A percentile compares a stretch with the other conserved stretches of the same genome.
These are phyloP conservation scores for Muscicapa adusta DNA, from an alignment of 2,113 vertebrate genomes.

Conservation along the genomic window DNA sequence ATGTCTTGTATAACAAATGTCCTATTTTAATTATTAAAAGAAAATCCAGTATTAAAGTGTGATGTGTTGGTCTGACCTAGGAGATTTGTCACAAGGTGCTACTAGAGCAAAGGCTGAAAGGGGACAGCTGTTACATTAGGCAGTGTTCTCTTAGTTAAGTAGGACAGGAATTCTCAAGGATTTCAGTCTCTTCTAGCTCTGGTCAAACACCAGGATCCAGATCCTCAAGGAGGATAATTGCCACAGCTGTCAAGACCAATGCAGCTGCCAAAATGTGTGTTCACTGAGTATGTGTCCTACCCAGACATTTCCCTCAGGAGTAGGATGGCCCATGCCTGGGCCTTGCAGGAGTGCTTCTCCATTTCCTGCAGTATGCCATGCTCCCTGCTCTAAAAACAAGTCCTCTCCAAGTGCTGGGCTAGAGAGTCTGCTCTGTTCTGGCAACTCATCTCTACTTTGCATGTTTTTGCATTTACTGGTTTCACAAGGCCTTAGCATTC, in stretches of 20 bases:
- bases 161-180: neutral
- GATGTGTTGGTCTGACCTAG: neutral
- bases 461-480: constrained; percentile 48
- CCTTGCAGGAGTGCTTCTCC: neutral
- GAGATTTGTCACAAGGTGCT: neutral
- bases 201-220: neutral
- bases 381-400: neutral
- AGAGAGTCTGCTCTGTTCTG: neutral
- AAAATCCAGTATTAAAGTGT: neutral
- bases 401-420: neutral
- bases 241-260: neutral
- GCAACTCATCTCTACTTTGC: neutral
- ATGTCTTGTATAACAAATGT: neutral
- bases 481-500: neutral
- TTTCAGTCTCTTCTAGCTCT: neutral
- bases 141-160: neutral
- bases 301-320: neutral
- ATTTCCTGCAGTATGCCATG: neutral
- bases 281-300: neutral
- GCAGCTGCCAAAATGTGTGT: neutral
- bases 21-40: neutral
- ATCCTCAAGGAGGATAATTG: neutral
- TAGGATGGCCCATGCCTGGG: neutral
- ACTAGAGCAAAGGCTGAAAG: neutral
- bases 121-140: neutral